Evolutionary conservation across 2,113 vertebrate species (phyloP).

Genomic region (Caretta caretta): DNA sequence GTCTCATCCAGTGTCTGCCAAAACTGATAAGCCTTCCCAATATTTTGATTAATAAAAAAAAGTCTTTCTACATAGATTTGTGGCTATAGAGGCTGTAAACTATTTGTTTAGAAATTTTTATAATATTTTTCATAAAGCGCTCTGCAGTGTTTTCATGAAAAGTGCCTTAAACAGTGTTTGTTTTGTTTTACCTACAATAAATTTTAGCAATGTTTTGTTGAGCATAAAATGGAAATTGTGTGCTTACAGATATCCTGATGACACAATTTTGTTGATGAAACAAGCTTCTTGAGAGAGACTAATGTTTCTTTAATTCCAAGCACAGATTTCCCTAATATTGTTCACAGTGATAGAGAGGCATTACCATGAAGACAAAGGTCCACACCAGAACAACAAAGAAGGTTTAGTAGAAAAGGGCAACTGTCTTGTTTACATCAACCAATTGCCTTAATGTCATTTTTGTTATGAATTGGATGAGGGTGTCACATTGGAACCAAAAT

Average conservation of each 20-base stretch:
- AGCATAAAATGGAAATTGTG: neutral
- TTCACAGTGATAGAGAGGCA: neutral
- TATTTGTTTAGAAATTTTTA: neutral
- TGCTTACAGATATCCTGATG: neutral
- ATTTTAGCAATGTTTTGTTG: neutral
- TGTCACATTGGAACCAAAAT: slow-evolving; percentile 5
- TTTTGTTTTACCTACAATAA: neutral
- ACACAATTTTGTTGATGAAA: neutral
- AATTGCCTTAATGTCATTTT: neutral
- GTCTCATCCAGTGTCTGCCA: neutral
- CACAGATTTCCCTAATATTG: neutral
- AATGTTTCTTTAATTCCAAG: neutral
- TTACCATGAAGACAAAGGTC: neutral
- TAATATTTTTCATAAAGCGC: neutral
- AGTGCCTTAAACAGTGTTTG: neutral
- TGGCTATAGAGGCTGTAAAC: neutral
- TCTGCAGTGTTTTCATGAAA: neutral
- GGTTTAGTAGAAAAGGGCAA: neutral
- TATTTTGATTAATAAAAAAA: neutral
- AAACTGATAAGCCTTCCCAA: neutral
- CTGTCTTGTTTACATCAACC: neutral
- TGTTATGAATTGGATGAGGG: neutral
- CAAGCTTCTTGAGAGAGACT: neutral
- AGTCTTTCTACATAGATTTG: neutral
- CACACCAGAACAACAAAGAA: neutral